These are phyloP conservation scores for Choristoneura fumiferana DNA, from an alignment of 1,140 invertebrate species.

Conservation along the genomic window DNA sequence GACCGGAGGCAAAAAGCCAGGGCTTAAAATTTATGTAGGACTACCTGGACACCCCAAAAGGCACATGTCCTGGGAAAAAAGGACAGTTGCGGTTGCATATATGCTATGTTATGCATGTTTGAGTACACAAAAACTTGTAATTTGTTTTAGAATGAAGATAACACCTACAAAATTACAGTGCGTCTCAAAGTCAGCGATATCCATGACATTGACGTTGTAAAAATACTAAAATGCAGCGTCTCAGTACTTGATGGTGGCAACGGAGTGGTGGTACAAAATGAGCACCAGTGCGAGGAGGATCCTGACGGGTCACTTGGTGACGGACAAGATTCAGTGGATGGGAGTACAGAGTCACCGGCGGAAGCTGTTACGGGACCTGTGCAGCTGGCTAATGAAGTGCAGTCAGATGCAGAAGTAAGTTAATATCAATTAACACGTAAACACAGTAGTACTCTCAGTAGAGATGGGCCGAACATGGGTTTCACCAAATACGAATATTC, in stretches of 20 bases:
- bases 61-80: no score
- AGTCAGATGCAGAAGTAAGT: conserved; percentile 50
- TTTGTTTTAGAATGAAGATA: conserved; percentile 40
- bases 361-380: conserved; percentile 37
- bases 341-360: conserved; percentile 26
- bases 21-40: no score
- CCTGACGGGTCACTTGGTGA: conserved; percentile 10
- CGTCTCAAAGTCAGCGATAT: conserved; percentile 39
- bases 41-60: no score
- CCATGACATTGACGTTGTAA: conserved; percentile 34
- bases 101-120: no score
- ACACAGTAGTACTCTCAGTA: no score
- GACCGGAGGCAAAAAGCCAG: no score
- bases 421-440: no score
- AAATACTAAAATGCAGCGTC: conserved; percentile 43
- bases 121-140: no score
- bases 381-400: conserved; percentile 62
- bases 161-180: conserved; percentile 38
- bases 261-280: conserved; percentile 40
- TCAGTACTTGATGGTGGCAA: conserved; percentile 40
- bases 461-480: no score
- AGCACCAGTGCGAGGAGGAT: conserved; percentile 39
- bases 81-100: no score
- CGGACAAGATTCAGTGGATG: conserved; percentile 21
- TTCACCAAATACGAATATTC: no score